Evolutionary conservation across 2,888 invertebrate genomes (phyloP).

Genomic region (Diploptera punctata): DNA sequence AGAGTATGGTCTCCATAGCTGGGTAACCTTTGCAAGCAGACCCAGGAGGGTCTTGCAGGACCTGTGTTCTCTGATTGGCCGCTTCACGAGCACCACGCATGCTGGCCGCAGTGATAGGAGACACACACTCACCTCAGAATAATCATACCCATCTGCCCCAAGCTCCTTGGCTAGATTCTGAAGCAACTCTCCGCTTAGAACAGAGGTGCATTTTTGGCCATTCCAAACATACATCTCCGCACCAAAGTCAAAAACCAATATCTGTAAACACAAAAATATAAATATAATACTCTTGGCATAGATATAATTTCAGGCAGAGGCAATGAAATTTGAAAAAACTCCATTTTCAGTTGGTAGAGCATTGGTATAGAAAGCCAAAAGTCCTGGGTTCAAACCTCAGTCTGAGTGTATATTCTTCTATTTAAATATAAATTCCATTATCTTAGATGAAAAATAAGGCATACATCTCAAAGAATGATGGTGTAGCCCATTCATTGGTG

Average conservation of each 20-base stretch:
- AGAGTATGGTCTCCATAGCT: slow-evolving; percentile 92
- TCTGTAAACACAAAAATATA: too few species aligned
- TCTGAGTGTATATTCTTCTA: too few species aligned
- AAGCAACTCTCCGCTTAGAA: slow-evolving; percentile 75
- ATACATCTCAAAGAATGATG: too few species aligned
- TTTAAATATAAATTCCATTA: too few species aligned
- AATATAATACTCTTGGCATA: too few species aligned
- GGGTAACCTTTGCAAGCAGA: slow-evolving; percentile 84
- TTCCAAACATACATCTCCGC: slow-evolving; percentile 95
- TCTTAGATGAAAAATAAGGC: too few species aligned
- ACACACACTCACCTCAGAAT: slow-evolving; percentile 81
- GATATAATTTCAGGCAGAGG: too few species aligned
- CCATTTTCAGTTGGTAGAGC: too few species aligned
- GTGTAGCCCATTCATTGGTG: too few species aligned
- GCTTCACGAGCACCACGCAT: slow-evolving; percentile 67
- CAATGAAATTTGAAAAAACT: too few species aligned
- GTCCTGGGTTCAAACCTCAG: too few species aligned
- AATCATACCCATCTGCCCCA: slow-evolving; percentile 83
- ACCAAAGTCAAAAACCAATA: slow-evolving; percentile 90
- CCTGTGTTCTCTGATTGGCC: slow-evolving; percentile 50
- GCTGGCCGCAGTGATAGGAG: slow-evolving; percentile 72
- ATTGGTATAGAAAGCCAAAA: too few species aligned
- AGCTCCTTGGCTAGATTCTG: slow-evolving; percentile 81
- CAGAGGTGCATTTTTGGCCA: slow-evolving; percentile 81
- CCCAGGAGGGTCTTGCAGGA: slow-evolving; percentile 78